These are phyloP conservation scores for Bungarus multicinctus DNA, from an alignment of 2,113 vertebrate species.

Conservation along the genomic window DNA sequence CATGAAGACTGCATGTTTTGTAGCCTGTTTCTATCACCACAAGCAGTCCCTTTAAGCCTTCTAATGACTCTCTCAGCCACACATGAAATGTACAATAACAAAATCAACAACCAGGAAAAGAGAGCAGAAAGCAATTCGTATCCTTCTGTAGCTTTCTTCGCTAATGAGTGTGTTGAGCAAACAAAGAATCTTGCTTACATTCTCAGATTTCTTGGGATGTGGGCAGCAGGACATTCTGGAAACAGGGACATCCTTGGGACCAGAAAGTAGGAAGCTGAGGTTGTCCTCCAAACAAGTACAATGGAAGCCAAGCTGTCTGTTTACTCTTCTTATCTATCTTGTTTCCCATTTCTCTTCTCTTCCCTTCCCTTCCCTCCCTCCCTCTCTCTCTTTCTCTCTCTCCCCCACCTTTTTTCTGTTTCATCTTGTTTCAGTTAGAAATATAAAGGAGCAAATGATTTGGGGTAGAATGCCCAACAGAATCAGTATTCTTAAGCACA, in stretches of 20 bases:
- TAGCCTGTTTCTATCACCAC: slow-evolving; percentile 53
- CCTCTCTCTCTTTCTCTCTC: no score
- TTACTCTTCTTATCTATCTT: neutral
- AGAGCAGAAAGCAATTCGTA: neutral
- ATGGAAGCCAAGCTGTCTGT: neutral
- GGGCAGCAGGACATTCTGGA: neutral
- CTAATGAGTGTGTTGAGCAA: slow-evolving; percentile 25
- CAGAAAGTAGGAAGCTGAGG: neutral
- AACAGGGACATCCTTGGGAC: neutral
- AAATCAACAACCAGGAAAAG: slow-evolving; percentile 5
- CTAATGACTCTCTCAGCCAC: slow-evolving; percentile 21
- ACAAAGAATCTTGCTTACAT: neutral
- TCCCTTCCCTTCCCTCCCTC: no score
- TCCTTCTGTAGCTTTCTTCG: neutral
- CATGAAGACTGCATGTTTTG: slow-evolving; percentile 11
- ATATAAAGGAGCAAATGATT: neutral
- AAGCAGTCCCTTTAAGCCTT: slow-evolving; percentile 28
- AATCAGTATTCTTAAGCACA: neutral
- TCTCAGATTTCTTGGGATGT: neutral
- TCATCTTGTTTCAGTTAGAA: neutral
- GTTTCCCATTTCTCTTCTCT: neutral
- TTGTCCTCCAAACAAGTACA: neutral
- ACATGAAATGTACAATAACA: slow-evolving; percentile 31
- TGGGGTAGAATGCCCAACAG: neutral
- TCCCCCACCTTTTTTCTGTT: neutral